Evolutionary conservation across 2,888 invertebrate species (phyloP).

Genomic region (Drosophila anomelani): DNA sequence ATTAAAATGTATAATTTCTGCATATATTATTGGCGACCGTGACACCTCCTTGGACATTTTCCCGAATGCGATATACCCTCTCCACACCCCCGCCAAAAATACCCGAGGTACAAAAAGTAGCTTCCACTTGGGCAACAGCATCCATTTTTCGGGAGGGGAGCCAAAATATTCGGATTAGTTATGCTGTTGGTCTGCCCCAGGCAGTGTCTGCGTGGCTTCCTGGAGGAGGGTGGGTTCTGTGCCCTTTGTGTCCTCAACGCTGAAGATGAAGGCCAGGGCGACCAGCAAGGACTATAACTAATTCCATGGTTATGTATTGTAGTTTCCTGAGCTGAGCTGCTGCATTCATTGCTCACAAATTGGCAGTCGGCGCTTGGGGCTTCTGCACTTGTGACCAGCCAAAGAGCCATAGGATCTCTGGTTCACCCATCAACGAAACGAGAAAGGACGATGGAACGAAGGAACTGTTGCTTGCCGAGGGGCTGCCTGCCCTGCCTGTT

Average conservation of each 20-base stretch:
- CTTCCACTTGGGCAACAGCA: constrained; percentile 25
- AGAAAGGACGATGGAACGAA: neutral
- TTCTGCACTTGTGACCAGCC: constrained; percentile 52
- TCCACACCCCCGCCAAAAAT: neutral
- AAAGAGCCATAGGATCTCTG: constrained; percentile 55
- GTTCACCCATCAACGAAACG: constrained; percentile 17
- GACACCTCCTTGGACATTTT: neutral
- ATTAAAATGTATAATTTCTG: constrained; percentile 18
- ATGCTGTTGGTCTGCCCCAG: constrained; percentile 65
- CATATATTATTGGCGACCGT: constrained; percentile 8
- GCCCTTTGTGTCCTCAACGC: constrained; percentile 31
- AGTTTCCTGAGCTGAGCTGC: constrained; percentile 63
- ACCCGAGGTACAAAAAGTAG: constrained; percentile 31
- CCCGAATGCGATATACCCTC: constrained; percentile 17
- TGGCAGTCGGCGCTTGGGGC: constrained; percentile 65
- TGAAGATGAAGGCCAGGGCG: constrained; percentile 20
- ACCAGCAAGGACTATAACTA: constrained; percentile 54
- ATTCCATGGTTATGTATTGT: constrained; percentile 77
- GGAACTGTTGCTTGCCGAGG: constrained; percentile 44
- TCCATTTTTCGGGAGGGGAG: constrained; percentile 28
- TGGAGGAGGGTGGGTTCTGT: constrained; percentile 40
- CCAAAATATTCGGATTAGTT: constrained; percentile 71
- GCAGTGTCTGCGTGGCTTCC: constrained; percentile 35
- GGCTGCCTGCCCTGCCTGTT: constrained; percentile 16
- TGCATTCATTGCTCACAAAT: constrained; percentile 75